Percentiles rank a stretch among this genome's conserved stretches.
phyloP scores from a whole-genome alignment of 2,797 vertebrate species.

The Urophycis tenuis region DNA sequence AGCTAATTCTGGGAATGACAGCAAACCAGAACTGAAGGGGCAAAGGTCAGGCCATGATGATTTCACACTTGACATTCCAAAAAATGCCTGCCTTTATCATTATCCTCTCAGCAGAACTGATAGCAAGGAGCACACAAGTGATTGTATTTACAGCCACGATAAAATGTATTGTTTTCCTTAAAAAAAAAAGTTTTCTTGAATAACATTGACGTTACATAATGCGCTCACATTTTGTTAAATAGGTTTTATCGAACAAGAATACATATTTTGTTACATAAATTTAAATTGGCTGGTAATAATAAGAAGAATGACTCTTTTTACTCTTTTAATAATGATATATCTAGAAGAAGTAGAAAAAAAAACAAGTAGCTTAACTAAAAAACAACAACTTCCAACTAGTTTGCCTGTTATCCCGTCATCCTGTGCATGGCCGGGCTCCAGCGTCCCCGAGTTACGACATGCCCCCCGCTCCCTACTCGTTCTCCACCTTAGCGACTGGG shows the following conservation, averaged over 20 bases:
- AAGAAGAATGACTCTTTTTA: too few relatives aligned
- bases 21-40: background rate
- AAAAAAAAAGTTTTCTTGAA: background rate
- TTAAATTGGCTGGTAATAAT: background rate
- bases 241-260: background rate
- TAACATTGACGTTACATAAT: background rate
- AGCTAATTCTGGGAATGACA: background rate
- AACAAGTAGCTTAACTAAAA: too few relatives aligned
- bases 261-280: background rate
- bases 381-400: too few relatives aligned
- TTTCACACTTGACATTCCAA: background rate
- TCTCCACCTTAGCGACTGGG: background rate
- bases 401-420: background rate
- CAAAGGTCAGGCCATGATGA: background rate
- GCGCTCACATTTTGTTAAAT: background rate
- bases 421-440: background rate
- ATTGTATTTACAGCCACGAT: background rate
- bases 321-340: too few relatives aligned
- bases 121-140: background rate
- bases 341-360: too few relatives aligned
- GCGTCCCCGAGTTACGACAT: conserved; percentile 36
- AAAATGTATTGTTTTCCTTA: background rate
- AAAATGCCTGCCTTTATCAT: background rate
- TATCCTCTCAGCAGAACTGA: background rate
- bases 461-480: conserved; percentile 16